These are phyloP conservation scores for Leptogaster cylindrica DNA, from an alignment of 2,888 invertebrate genomes.

Conservation along the genomic window DNA sequence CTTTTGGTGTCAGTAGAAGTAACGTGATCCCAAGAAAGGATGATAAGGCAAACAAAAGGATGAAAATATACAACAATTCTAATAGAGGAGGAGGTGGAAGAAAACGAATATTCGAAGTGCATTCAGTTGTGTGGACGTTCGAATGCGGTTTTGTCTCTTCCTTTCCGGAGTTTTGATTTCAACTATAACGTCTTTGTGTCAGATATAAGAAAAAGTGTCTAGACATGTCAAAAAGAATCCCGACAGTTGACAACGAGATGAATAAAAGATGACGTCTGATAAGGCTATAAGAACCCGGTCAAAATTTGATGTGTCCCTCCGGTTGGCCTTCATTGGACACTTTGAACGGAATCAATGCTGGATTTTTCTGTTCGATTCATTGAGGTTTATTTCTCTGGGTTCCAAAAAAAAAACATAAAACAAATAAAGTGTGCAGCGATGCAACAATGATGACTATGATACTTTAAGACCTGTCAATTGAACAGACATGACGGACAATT, in stretches of 20 bases:
- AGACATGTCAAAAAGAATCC: constrained; percentile 14
- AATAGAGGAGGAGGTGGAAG: no score
- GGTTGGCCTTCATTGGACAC: not conserved
- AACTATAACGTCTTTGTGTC: constrained; percentile 17
- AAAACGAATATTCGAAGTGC: no score
- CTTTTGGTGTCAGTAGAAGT: no score
- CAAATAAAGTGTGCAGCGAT: not conserved
- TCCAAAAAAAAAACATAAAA: no score
- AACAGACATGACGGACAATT: not conserved
- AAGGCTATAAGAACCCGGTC: not conserved
- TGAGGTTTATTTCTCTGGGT: not conserved
- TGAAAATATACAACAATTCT: no score
- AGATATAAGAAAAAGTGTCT: constrained; percentile 21
- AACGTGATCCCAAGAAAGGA: no score
- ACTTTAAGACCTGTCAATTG: no score
- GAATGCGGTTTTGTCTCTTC: no score
- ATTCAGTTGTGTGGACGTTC: no score
- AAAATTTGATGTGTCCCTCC: not conserved
- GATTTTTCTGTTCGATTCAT: not conserved
- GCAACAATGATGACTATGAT: not conserved
- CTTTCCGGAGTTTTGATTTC: no score
- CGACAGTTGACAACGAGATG: constrained; percentile 16
- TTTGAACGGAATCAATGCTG: not conserved
- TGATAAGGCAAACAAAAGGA: no score
- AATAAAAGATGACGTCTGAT: constrained; percentile 17